These are phyloP conservation scores for Sporophila hypoxantha DNA, from an alignment of 2,113 vertebrate species.

Conservation along the genomic window DNA sequence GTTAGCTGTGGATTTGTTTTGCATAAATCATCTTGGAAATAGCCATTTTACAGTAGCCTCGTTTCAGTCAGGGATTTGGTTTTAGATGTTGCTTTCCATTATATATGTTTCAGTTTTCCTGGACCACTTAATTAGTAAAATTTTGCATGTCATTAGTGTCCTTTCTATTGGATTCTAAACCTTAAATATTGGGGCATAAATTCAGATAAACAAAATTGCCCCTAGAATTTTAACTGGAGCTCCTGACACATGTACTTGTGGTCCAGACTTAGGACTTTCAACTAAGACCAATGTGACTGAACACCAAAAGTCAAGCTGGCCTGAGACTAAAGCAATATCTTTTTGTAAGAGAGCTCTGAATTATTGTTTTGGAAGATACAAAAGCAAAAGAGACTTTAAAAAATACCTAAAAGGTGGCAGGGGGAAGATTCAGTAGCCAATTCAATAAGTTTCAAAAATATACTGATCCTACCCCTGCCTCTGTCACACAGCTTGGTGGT, in stretches of 20 bases:
- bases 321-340: neutral
- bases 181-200: neutral
- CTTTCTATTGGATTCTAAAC: neutral
- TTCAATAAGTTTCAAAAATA: neutral
- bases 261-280: neutral
- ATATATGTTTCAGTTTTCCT: neutral
- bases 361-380: neutral
- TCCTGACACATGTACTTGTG: neutral
- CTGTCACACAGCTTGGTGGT: neutral
- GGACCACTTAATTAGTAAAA: neutral
- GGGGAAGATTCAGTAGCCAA: neutral
- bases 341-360: neutral
- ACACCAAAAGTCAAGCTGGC: neutral
- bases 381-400: neutral
- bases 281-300: neutral
- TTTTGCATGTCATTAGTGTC: neutral
- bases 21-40: neutral
- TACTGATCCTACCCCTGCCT: neutral
- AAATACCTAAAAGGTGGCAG: accelerated
- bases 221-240: neutral
- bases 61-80: neutral
- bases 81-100: neutral
- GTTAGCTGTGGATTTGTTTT: neutral
- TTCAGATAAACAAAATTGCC: neutral
- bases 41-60: neutral